These are phyloP conservation scores for Penaeus japonicus DNA, from an alignment of 1,140 invertebrate genomes.

Conservation along the genomic window DNA sequence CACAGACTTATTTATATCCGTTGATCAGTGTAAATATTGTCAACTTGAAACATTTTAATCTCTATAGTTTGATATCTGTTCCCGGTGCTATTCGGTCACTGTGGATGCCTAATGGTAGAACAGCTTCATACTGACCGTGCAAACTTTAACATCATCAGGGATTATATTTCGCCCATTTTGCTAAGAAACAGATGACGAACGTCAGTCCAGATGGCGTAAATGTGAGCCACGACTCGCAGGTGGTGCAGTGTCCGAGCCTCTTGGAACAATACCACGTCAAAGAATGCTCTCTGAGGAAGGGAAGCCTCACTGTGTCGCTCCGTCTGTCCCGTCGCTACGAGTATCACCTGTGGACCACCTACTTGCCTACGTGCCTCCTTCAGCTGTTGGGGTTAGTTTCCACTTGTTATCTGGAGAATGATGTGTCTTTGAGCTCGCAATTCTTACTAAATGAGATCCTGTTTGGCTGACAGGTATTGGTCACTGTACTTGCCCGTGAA, in stretches of 20 bases:
- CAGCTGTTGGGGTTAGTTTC: neutral
- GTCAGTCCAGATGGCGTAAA: neutral
- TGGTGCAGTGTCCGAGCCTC: neutral
- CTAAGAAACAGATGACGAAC: conserved; percentile 2
- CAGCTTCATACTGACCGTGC: neutral
- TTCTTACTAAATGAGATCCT: neutral
- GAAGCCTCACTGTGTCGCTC: neutral
- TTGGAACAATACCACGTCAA: conserved; percentile 21
- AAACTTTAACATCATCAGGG: neutral
- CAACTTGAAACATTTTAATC: neutral
- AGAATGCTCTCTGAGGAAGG: neutral
- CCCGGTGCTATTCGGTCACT: no score
- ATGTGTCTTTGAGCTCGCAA: no score
- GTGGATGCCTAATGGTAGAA: neutral
- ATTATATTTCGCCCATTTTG: neutral
- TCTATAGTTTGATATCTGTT: no score
- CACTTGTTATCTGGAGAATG: neutral
- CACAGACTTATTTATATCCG: neutral
- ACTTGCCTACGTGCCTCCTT: conserved; percentile 20
- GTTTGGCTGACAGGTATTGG: neutral
- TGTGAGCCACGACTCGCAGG: neutral
- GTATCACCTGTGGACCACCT: conserved; percentile 32
- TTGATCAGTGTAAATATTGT: neutral
- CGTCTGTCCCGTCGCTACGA: conserved; percentile 24
- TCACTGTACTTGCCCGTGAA: conserved; percentile 8